Base-by-base conservation (phyloP, 2,113 vertebrate species). In the Lichenostomus cassidix region DNA sequence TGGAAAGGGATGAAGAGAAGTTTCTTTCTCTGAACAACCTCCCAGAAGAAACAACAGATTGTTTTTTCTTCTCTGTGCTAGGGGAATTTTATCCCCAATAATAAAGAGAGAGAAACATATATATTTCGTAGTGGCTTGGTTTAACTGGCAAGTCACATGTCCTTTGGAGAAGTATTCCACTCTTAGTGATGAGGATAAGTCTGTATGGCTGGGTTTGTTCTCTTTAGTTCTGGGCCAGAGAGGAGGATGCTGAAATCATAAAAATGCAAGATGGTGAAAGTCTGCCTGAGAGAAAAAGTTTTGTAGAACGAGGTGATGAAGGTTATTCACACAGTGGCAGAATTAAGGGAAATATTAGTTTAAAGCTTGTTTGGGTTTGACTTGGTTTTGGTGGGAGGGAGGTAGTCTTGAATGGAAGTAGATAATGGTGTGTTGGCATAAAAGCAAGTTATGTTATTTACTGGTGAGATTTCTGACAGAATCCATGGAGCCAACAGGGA, bases 401-500 rank as follows among this genome's bases (percentile, higher is more conserved):
- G 15, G 8, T 29, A 44, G 42, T 71, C 25, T 59, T 46, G 39
- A 37, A 21, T 53, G 42, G 44, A 90, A 79, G 49, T 21, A 29
- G 9, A 11, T 75, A 17, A 2, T 16, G 23, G 15, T 28, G 15
- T 89, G 58, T 63, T 65, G 53, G 31, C n/a, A 29, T 67, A 53
- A 53, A 91, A 89, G 7, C 41, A 28, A 8, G 9, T 79, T 53
- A 21, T 3, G 5, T 52, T 56, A 10, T 63, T 85, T 85, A 31
- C 25, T 5, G 1, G 5, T 76, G 44, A 55, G 35, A 50, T 60
- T 62, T 88, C 35, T 53, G 63, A 79, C 41, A 14, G 75, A 53
- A 65, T 55, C 13, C 0, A 0, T 42, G 12, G 31, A 78, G 8
- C 23, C 3, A 1, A 28, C 56, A 62, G 31, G 76, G 22, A 65